Base-by-base conservation (phyloP, 2,888 invertebrate genomes). In the Cryptocephalus moraei region DNA sequence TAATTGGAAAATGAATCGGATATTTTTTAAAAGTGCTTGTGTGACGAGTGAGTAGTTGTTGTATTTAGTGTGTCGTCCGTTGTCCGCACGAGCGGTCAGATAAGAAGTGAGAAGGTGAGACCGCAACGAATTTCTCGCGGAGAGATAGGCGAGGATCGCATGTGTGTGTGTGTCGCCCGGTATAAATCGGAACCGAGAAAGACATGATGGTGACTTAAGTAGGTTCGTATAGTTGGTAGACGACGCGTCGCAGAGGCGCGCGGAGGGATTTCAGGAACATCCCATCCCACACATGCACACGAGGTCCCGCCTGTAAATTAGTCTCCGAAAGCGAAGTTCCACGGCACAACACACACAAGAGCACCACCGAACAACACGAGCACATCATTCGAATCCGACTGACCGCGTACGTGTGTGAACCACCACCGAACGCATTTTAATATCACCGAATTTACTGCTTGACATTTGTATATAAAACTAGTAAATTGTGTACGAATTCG, bases 401-500 rank as follows among this genome's bases (percentile, higher is more conserved):
- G 36, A 36, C 36, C 36, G 36, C 36, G 36, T 12, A 60, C 56
- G 61, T 60, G 62, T 62, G 61, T 62, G 57, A 59, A 41, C 13
- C 45, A 39, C 41, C 36, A 36, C 36, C n/a, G 11, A 36, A 36
- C 36, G 36, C 11, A 36, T 36, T 36, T 36, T 36, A 36, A 36
- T 36, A 36, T 36, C 36, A 36, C 44, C 33, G 8, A 39, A 43
- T 43, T 45, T 45, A 45, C 45, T 31, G 54, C 54, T 53, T 61
- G 62, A 49, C 50, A 58, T 65, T 64, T 70, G 67, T 69, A 68
- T 70, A 70, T 65, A 68, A 64, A 64, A 63, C 58, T 59, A 61
- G 64, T 66, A 66, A 67, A 66, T 67, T 67, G 67, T 67, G 66
- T 66, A 66, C 66, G 62, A 64, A 61, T 65, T 61, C 62, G 62